Conservation (phyloP, 2,888 invertebrate species). For the Aradus depressus region DNA sequence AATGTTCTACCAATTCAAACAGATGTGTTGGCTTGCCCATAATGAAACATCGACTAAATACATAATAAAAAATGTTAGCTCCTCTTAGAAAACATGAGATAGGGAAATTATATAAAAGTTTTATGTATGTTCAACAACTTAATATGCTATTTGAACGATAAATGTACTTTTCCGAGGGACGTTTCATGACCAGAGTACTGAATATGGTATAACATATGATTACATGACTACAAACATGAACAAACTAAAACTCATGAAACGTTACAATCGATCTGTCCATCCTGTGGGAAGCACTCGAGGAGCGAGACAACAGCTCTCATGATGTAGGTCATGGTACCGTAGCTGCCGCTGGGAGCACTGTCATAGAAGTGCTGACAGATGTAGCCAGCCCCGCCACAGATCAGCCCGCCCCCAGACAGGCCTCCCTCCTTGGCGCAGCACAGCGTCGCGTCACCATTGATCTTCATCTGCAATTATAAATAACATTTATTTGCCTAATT, state of each 20-base stretch:
- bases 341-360: constrained; percentile 94
- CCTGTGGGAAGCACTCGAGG: constrained; percentile 61
- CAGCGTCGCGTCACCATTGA: constrained; percentile 82
- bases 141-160: no score
- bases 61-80: no score
- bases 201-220: background rate
- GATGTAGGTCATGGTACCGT: constrained; percentile 95
- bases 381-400: constrained; percentile 87
- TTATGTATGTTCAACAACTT: no score
- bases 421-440: constrained; percentile 72
- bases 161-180: no score
- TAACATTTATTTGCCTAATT: no score
- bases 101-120: no score
- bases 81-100: no score
- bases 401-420: constrained; percentile 48
- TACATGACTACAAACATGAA: background rate
- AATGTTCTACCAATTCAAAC: no score
- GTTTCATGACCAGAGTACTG: background rate
- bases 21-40: no score
- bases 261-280: constrained; percentile 70
- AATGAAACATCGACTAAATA: no score
- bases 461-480: constrained; percentile 51
- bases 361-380: constrained; percentile 97
- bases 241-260: constrained; percentile 37
- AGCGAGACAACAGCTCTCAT: constrained; percentile 68